phyloP scores from a whole-genome alignment of 2,797 vertebrate species.

The Anisognathus igniventris region DNA sequence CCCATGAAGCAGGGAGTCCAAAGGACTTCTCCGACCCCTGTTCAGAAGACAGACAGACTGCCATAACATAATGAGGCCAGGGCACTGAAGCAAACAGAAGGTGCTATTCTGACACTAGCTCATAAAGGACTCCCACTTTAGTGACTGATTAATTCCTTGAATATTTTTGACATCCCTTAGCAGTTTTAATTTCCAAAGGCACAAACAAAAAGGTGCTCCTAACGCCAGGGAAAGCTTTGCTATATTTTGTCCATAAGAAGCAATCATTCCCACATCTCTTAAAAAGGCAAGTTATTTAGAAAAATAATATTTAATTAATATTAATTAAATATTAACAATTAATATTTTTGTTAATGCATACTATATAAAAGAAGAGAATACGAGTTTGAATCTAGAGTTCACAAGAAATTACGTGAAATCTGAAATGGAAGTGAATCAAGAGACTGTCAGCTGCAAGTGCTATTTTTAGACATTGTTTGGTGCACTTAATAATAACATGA shows the following conservation, averaged over 20 bases:
- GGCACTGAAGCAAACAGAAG: background rate
- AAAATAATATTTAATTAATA: background rate
- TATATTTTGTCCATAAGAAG: background rate
- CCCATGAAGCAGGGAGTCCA: background rate
- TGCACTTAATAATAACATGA: background rate
- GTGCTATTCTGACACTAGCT: background rate
- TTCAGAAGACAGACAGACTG: background rate
- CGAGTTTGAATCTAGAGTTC: background rate
- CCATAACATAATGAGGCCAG: background rate
- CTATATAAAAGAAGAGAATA: background rate
- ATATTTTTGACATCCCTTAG: background rate
- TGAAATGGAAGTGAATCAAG: background rate
- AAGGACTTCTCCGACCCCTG: background rate
- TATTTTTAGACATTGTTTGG: background rate
- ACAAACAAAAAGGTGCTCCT: background rate
- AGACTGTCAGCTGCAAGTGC: rapidly evolving
- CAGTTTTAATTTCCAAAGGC: background rate
- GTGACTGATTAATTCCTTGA: background rate
- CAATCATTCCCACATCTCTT: background rate
- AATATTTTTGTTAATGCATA: background rate
- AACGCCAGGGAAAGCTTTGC: background rate
- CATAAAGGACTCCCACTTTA: background rate
- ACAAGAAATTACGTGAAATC: background rate
- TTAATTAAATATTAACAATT: background rate
- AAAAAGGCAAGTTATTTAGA: background rate